Conservation (phyloP, 2,888 invertebrate genomes). For the Pediacus dermestoides region DNA sequence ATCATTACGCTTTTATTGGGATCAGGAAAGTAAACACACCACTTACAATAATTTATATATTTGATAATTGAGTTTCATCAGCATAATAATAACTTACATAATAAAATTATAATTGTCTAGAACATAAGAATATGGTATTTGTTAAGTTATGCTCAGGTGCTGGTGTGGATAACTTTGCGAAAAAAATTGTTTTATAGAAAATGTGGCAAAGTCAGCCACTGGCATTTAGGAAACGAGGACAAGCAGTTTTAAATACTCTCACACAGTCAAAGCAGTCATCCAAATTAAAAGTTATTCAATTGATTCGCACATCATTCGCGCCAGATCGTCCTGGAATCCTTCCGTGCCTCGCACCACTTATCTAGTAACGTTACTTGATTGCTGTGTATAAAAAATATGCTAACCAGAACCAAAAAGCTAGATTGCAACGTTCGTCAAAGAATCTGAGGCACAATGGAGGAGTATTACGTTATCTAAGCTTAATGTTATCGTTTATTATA, state of each 20-base stretch:
- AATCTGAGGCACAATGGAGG: conserved; percentile 13
- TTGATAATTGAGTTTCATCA: conserved; percentile 27
- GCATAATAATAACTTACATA: conserved; percentile 28
- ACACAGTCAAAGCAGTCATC: conserved; percentile 30
- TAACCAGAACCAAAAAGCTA: conserved; percentile 34
- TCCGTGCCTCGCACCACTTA: conserved; percentile 21
- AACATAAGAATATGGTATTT: conserved; percentile 32
- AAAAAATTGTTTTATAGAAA: conserved; percentile 4
- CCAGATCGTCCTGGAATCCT: conserved; percentile 48
- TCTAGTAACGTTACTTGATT: conserved; percentile 26
- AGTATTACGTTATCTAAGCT: conserved; percentile 23
- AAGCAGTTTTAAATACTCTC: conserved; percentile 46
- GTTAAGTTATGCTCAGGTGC: conserved; percentile 26
- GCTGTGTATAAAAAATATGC: conserved; percentile 18
- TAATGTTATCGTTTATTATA: conserved; percentile 5
- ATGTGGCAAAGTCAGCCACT: conserved; percentile 32
- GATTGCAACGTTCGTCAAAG: conserved; percentile 13
- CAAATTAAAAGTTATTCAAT: conserved; percentile 15
- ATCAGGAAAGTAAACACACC: too few species aligned
- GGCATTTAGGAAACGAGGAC: conserved; percentile 45
- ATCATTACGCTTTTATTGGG: too few species aligned
- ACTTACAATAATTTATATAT: conserved; percentile 7
- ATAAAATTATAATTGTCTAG: conserved; percentile 28
- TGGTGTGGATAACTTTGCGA: conserved; percentile 22
- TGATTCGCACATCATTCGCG: conserved; percentile 29